A percentile compares a stretch with the other conserved stretches of the same genome.
Conservation (phyloP, 2,113 vertebrate genomes). For the Leptosomus discolor region DNA sequence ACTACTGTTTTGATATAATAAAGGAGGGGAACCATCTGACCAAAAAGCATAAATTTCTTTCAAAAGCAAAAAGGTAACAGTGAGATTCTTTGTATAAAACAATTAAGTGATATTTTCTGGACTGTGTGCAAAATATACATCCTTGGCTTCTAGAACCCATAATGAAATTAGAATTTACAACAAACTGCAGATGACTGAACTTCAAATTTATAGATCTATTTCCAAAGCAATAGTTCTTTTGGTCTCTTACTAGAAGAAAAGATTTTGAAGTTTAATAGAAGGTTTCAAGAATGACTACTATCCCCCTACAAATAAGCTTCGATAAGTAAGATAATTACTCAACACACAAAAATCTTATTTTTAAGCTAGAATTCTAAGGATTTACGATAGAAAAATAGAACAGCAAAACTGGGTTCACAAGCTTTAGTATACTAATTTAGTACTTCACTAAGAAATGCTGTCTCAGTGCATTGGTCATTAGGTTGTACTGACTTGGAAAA, state of each 20-base stretch:
- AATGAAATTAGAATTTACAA: neutral
- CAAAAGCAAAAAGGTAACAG: neutral
- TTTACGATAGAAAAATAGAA: neutral
- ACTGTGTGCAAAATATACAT: neutral
- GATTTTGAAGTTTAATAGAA: neutral
- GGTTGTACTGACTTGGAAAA: neutral
- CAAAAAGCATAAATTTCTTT: neutral
- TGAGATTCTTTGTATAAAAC: neutral
- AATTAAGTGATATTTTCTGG: neutral
- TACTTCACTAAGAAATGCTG: neutral
- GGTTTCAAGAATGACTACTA: neutral
- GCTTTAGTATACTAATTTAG: neutral
- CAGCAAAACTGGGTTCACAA: neutral
- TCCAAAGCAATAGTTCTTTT: neutral
- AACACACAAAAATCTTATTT: neutral
- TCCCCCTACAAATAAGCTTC: neutral
- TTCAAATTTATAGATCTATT: neutral
- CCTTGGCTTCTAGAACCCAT: neutral
- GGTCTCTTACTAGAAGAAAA: neutral
- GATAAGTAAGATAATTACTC: neutral
- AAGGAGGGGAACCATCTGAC: neutral
- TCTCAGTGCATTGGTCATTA: neutral
- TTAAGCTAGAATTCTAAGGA: neutral
- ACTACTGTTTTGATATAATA: neutral
- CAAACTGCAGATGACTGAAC: neutral